phyloP scores from a whole-genome alignment of 2,888 invertebrate species.

The Dicycla oo region DNA sequence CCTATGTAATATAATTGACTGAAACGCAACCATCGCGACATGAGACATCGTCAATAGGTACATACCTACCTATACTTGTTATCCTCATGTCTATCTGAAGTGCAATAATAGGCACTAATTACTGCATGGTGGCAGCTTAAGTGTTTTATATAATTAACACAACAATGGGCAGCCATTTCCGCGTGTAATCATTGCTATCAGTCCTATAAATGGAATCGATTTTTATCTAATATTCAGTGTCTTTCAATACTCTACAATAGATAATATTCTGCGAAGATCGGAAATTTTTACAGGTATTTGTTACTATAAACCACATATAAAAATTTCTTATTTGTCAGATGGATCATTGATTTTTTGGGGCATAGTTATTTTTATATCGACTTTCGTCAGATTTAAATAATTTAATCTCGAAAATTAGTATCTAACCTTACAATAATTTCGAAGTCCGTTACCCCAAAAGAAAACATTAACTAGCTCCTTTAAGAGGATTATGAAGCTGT shows the following conservation, averaged over 20 bases:
- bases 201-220: conserved; percentile 63
- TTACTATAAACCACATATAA: not conserved
- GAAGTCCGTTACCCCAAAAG: not conserved
- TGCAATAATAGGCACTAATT: conserved; percentile 27
- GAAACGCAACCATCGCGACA: not conserved
- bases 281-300: conserved; percentile 34
- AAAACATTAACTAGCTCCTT: no score
- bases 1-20: not conserved
- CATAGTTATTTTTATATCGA: not conserved
- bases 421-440: not conserved
- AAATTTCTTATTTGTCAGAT: not conserved
- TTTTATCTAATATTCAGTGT: conserved; percentile 54
- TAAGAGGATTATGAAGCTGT: no score
- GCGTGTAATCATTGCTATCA: conserved; percentile 46
- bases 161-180: conserved; percentile 63
- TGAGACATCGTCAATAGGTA: conserved; percentile 19
- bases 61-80: not conserved
- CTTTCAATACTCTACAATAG: conserved; percentile 30
- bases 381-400: not conserved
- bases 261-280: conserved; percentile 10
- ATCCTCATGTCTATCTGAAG: conserved; percentile 5
- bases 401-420: not conserved
- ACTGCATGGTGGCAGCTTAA: conserved; percentile 29
- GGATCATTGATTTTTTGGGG: not conserved
- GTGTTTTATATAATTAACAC: conserved; percentile 41